Conservation (phyloP, 2,888 invertebrate genomes). For the Halocaridina rubra region DNA sequence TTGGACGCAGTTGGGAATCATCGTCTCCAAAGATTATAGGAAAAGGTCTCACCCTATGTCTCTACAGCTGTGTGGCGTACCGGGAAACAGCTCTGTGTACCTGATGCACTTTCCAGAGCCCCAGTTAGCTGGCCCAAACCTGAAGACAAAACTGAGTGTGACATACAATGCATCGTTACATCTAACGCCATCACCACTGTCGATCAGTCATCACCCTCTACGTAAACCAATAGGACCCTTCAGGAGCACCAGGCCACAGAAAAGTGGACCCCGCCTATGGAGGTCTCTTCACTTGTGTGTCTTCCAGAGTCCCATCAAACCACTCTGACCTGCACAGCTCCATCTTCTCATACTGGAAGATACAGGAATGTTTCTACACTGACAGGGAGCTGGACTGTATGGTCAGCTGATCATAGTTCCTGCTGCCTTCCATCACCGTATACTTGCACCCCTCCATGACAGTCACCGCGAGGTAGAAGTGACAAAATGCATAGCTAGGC, state of each 20-base stretch:
- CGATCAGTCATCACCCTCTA: neutral
- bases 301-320: neutral
- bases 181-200: neutral
- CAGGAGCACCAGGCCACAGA: no score
- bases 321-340: neutral
- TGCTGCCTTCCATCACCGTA: neutral
- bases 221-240: neutral
- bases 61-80: neutral
- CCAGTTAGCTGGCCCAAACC: neutral
- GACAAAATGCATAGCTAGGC: neutral
- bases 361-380: neutral
- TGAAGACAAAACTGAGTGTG: neutral
- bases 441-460: neutral
- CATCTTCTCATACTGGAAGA: neutral
- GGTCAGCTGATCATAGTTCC: neutral
- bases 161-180: neutral
- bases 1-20: neutral
- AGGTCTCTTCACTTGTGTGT: neutral
- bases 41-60: neutral
- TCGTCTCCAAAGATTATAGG: neutral
- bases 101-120: no score
- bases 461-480: neutral
- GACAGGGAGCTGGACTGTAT: neutral
- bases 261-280: no score
- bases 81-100: no score